Evolutionary conservation across 1,140 invertebrate genomes (phyloP).

Genomic region (Stegodyphus dumicola): DNA sequence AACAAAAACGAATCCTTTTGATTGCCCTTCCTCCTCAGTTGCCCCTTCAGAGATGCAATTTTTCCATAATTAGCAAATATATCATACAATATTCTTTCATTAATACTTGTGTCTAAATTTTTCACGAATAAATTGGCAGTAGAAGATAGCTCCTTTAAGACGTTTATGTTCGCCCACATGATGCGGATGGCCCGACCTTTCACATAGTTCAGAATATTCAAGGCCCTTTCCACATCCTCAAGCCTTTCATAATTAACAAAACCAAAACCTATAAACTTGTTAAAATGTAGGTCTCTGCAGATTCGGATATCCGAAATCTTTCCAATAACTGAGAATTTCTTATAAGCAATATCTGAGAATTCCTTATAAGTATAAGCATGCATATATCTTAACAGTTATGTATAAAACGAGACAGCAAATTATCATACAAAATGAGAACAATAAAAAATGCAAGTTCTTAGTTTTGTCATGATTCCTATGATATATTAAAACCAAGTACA

Average conservation of each 20-base stretch:
- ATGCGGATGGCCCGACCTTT: constrained; percentile 97
- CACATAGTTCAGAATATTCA: constrained; percentile 99
- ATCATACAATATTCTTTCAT: constrained; percentile 99
- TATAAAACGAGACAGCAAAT: no score
- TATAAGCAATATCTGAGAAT: no score
- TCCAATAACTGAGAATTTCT: constrained; percentile 97
- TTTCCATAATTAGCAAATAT: constrained; percentile 99
- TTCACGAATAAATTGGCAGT: constrained; percentile 98
- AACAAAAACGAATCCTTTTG: constrained; percentile 99
- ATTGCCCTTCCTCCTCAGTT: constrained; percentile 90
- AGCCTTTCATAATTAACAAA: constrained; percentile 99
- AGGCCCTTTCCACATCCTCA: constrained; percentile 95
- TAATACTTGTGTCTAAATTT: constrained; percentile 96
- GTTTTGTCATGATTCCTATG: no score
- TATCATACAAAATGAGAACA: no score
- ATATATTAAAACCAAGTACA: no score
- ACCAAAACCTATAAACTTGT: constrained; percentile 96
- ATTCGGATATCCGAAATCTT: constrained; percentile 97
- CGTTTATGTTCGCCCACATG: constrained; percentile 99
- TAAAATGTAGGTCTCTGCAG: constrained; percentile 95
- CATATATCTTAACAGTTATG: no score
- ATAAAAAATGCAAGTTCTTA: no score
- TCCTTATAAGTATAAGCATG: no score
- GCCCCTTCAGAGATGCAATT: constrained; percentile 93
- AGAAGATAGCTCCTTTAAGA: constrained; percentile 86